Evolutionary conservation across 2,797 vertebrate species (phyloP).

Genomic region (Geotria australis): DNA sequence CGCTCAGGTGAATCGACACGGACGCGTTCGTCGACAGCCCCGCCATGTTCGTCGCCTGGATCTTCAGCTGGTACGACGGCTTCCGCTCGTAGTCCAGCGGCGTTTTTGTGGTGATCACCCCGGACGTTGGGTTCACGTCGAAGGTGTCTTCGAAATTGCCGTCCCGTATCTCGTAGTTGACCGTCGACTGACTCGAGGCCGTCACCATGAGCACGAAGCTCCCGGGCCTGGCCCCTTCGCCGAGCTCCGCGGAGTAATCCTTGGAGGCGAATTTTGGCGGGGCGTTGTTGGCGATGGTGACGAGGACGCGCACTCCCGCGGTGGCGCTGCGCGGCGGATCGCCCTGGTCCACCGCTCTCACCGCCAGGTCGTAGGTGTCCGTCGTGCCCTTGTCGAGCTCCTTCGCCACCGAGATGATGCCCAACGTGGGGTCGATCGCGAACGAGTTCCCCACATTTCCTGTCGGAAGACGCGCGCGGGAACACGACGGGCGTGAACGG

Average conservation of each 20-base stretch:
- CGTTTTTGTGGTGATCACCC: conserved; percentile 47
- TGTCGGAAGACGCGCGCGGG: conserved; percentile 6
- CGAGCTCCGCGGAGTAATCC: conserved; percentile 53
- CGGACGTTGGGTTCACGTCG: conserved; percentile 69
- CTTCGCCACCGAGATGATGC: conserved; percentile 47
- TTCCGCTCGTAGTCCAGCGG: conserved; percentile 48
- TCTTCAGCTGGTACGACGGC: conserved; percentile 28
- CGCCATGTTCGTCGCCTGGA: conserved; percentile 90
- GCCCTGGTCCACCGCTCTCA: conserved; percentile 64
- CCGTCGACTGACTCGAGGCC: conserved; percentile 56
- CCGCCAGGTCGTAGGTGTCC: conserved; percentile 36
- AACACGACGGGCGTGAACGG: too few relatives aligned
- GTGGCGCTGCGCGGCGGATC: conserved; percentile 34
- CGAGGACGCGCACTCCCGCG: conserved; percentile 25
- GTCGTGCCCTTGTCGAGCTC: conserved; percentile 55
- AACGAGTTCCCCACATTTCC: conserved; percentile 84
- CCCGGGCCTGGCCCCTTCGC: conserved; percentile 31
- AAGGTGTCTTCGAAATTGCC: conserved; percentile 46
- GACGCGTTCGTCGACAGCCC: conserved; percentile 46
- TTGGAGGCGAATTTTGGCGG: conserved; percentile 48
- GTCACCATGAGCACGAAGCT: conserved; percentile 47
- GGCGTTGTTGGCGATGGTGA: conserved; percentile 75
- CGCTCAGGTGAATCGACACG: conserved; percentile 40
- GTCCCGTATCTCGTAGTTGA: conserved; percentile 68
- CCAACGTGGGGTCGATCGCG: conserved; percentile 48